These are phyloP conservation scores for Leptopilina syphax DNA, from an alignment of 2,888 invertebrate genomes.

Conservation along the genomic window DNA sequence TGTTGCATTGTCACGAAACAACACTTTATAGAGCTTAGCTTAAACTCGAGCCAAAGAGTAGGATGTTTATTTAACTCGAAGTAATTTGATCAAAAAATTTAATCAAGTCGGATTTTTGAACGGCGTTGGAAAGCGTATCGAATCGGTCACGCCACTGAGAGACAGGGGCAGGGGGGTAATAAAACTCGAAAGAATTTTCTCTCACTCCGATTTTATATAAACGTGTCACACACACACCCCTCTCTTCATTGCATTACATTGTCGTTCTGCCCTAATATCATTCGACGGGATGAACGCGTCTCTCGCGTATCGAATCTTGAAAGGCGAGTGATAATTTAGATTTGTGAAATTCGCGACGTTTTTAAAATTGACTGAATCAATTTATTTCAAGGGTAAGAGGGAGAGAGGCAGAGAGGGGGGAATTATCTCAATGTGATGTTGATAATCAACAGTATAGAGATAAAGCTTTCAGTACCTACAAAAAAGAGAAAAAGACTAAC, in stretches of 20 bases:
- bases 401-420: too few relatives aligned
- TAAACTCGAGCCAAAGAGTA: conserved; percentile 50
- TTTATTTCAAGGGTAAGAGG: neutral
- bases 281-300: conserved; percentile 34
- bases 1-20: too few relatives aligned
- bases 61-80: conserved; percentile 76
- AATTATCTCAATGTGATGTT: too few relatives aligned
- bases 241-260: neutral
- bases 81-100: conserved; percentile 77
- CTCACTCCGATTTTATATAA: conserved; percentile 44
- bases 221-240: conserved; percentile 43
- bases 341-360: conserved; percentile 27
- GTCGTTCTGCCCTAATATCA: conserved; percentile 25
- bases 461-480: too few relatives aligned
- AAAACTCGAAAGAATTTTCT: conserved; percentile 70
- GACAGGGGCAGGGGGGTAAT: conserved; percentile 59
- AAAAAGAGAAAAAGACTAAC: too few relatives aligned
- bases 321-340: conserved; percentile 51
- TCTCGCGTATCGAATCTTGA: conserved; percentile 57
- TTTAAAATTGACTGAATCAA: conserved; percentile 35
- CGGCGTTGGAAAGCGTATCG: conserved; percentile 69
- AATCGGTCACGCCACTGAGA: conserved; percentile 66
- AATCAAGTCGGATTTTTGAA: conserved; percentile 76
- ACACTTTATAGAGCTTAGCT: conserved; percentile 41
- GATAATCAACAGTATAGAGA: too few relatives aligned